Conservation (phyloP, 1,140 invertebrate species). For the Metopolophium dirhodum region DNA sequence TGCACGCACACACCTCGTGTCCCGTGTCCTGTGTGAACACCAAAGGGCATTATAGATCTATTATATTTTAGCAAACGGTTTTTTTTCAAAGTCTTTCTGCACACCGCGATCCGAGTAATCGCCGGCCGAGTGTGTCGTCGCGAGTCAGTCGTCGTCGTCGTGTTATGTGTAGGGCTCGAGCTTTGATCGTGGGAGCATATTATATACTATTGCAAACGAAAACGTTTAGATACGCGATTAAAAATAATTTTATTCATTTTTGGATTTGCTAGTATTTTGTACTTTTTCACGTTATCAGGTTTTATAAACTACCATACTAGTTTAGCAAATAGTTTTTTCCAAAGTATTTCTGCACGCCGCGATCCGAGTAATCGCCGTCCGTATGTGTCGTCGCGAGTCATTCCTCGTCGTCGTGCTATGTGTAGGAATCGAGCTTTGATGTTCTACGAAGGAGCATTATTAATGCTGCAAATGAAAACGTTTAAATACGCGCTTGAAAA, state of each 20-base stretch:
- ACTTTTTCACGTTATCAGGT: too few species aligned
- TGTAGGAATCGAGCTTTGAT: not conserved
- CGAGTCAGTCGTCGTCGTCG: not conserved
- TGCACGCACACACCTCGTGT: not conserved
- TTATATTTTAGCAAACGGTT: not conserved
- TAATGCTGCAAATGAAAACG: too few species aligned
- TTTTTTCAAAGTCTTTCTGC: not conserved
- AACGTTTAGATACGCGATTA: too few species aligned
- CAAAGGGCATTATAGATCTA: not conserved
- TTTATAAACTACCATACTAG: too few species aligned
- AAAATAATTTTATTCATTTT: too few species aligned
- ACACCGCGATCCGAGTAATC: not conserved
- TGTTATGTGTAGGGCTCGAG: not conserved
- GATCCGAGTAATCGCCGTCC: too few species aligned
- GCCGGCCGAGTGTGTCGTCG: not conserved
- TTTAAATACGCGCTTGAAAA: too few species aligned
- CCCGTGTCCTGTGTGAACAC: not conserved
- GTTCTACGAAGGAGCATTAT: too few species aligned
- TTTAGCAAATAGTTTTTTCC: not conserved
- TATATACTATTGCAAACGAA: too few species aligned
- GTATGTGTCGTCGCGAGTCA: not conserved
- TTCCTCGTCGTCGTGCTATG: not conserved
- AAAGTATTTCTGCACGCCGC: not conserved
- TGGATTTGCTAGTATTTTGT: too few species aligned
- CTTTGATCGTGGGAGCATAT: not conserved